Evolutionary conservation across 2,797 vertebrate genomes (phyloP).

Genomic region (Pipistrellus kuhlii): DNA sequence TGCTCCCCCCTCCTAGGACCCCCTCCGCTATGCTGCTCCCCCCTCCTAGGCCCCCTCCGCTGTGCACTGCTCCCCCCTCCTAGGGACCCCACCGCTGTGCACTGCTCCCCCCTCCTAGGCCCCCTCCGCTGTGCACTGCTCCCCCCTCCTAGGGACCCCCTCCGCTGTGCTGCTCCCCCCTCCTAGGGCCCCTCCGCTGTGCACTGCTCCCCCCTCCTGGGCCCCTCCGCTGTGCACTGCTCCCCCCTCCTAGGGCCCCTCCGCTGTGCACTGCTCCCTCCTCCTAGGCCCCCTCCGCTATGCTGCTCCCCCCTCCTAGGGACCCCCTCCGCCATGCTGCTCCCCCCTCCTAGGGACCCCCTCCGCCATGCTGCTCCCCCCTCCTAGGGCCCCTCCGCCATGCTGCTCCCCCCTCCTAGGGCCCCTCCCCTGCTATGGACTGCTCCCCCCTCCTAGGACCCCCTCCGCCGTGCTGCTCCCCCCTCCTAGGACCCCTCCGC

Average conservation of each 20-base stretch:
- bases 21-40: no score
- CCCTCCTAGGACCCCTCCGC: no score
- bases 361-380: background rate
- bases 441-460: background rate
- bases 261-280: no score
- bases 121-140: accelerated
- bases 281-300: no score
- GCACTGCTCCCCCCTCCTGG: background rate
- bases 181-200: accelerated
- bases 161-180: accelerated
- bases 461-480: no score
- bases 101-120: no score
- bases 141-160: no score
- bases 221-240: accelerated
- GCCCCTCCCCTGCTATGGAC: accelerated
- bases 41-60: no score
- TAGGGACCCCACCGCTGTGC: no score
- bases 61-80: background rate
- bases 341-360: no score
- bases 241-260: no score
- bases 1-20: background rate
- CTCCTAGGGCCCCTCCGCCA: no score
- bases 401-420: accelerated
- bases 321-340: background rate
- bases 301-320: background rate